Base-by-base conservation (phyloP, 2,797 vertebrate genomes). In the Gobio occitaniae region DNA sequence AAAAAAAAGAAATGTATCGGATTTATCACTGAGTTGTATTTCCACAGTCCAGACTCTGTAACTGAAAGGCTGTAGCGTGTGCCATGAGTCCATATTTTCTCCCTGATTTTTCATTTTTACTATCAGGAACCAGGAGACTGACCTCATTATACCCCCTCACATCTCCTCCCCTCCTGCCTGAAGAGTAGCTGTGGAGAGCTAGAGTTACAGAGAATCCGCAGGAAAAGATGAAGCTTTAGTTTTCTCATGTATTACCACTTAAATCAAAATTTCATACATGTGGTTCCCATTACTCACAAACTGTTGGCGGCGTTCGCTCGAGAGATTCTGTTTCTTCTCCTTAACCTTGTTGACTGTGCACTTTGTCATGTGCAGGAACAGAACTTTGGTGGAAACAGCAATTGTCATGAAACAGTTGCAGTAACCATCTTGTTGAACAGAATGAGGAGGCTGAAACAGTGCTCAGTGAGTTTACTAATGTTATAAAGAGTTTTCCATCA, bases 241-340 rank as follows among this genome's bases (percentile, higher is more conserved):
- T 87, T 88, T 89, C 84, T 89, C 86, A 86, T 66, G 75, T 88
- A 88, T 82, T 86, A 86, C 85, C 90, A 86, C 79, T 89, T 89
- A 88, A 88, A 89, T 77, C 70, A 82, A 82, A 88, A 86, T 84
- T 80, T 88, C 78, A 87, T 83, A 83, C 86, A 90, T 86, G 78
- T 90, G 89, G 80, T 90, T 84, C 25, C 15, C 47, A 88, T 90
- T 87, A 86, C 56, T 69, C 76, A 59, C n/a, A 10, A 87, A 83
- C 78, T 86, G 21, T 74, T 87, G 82, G 66, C 85, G 21, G 17
- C 13, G 48, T 41, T 83, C 74, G 63, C 77, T 56, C n/a, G 6
- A 29, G 65, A 50, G 69, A 80, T 89, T 86, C 76, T 52, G 47
- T 85, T 86, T 83, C 87, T 86, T 72, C 59, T 79, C 56, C 44